Conservation (phyloP, 92 coral and sea anemone genomes). For the Plumapathes pennacea region DNA sequence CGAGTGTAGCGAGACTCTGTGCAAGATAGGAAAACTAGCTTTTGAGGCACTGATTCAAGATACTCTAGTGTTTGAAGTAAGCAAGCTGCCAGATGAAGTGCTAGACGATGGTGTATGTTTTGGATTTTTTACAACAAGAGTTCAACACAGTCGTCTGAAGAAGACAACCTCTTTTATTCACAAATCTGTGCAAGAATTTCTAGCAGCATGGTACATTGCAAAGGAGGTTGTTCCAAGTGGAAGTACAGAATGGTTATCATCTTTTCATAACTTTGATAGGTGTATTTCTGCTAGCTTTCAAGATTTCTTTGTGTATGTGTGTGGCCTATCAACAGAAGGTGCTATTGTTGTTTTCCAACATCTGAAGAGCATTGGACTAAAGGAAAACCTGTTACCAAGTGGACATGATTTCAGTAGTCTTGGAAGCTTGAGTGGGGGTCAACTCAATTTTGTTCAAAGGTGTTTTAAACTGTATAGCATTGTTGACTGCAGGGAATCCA, state of each 20-base stretch:
- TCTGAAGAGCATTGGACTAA: constrained; percentile 1
- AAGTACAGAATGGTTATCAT: too few relatives aligned
- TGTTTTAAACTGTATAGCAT: too few relatives aligned
- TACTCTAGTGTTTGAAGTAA: neutral
- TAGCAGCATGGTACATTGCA: constrained; percentile 19
- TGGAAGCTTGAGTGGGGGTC: too few relatives aligned
- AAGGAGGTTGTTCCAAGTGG: neutral
- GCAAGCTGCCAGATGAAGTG: neutral
- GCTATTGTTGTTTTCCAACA: neutral
- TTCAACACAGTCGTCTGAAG: neutral
- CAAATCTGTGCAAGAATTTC: constrained; percentile 23
- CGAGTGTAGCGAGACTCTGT: constrained; percentile 5
- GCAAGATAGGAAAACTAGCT: constrained; percentile 7
- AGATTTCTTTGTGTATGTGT: too few relatives aligned
- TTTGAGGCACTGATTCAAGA: constrained; percentile 18
- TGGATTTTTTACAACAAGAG: constrained; percentile 5
- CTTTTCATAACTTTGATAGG: too few relatives aligned
- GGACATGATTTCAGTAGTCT: too few relatives aligned
- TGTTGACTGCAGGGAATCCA: too few relatives aligned
- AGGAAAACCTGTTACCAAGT: too few relatives aligned
- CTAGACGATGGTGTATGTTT: neutral
- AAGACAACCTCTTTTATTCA: constrained; percentile 9
- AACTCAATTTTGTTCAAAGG: too few relatives aligned
- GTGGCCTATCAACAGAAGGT: constrained; percentile 8
- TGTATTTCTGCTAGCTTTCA: too few relatives aligned